Evolutionary conservation across 2,888 invertebrate genomes (phyloP).

Genomic region (Ectemnius continuus): DNA sequence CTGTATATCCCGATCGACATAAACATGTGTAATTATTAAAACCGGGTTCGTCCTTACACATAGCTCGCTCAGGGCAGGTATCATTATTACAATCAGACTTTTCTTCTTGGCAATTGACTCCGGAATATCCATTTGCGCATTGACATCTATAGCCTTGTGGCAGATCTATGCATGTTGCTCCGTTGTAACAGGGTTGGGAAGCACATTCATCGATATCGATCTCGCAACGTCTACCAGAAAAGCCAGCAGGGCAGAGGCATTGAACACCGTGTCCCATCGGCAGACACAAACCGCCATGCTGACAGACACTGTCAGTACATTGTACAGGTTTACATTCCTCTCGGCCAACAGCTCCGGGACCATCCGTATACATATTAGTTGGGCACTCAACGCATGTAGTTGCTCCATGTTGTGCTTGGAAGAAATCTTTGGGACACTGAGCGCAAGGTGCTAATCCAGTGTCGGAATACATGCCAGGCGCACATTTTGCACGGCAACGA

Average conservation of each 20-base stretch:
- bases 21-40: constrained; percentile 94
- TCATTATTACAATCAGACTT: constrained; percentile 92
- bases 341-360: constrained; percentile 87
- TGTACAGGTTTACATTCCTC: constrained; percentile 93
- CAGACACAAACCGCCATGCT: constrained; percentile 94
- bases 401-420: constrained; percentile 91
- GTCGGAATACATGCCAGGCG: constrained; percentile 93
- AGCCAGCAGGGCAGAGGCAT: constrained; percentile 96
- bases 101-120: constrained; percentile 97
- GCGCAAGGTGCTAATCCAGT: constrained; percentile 97
- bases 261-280: constrained; percentile 93
- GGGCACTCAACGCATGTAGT: constrained; percentile 94
- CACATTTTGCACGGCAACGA: constrained; percentile 92
- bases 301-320: constrained; percentile 92
- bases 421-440: constrained; percentile 94
- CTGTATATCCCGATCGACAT: constrained; percentile 96
- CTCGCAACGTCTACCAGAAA: constrained; percentile 95
- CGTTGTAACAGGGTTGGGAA: constrained; percentile 95
- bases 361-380: constrained; percentile 92
- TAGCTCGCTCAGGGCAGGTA: constrained; percentile 96
- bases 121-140: constrained; percentile 91
- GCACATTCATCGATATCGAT: constrained; percentile 97
- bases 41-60: constrained; percentile 97
- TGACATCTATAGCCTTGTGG: constrained; percentile 95
- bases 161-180: constrained; percentile 93